Percentiles rank a stretch among this genome's conserved stretches.
phyloP scores from a whole-genome alignment of 2,113 vertebrate species.

The Microtus oregoni region DNA sequence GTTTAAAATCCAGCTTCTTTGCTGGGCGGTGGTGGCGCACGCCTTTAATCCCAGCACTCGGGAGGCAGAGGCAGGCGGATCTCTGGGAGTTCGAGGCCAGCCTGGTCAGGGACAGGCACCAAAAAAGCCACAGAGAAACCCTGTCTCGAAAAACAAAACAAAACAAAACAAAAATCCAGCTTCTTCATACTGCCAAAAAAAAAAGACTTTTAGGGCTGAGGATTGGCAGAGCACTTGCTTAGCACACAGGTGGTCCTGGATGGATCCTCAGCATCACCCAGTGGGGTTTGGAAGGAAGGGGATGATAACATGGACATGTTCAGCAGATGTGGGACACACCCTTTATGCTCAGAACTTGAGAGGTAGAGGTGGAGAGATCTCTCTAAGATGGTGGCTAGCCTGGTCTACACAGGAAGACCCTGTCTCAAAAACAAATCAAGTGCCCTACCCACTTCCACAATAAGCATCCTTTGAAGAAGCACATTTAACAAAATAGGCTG shows the following conservation, averaged over 20 bases:
- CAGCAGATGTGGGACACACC: background rate
- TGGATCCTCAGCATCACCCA: background rate
- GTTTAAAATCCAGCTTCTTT: background rate
- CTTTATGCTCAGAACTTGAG: background rate
- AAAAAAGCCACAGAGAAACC: too few species aligned
- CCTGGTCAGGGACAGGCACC: too few species aligned
- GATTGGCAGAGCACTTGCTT: too few species aligned
- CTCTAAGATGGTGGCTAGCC: background rate
- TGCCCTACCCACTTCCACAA: background rate
- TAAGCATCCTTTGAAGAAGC: background rate
- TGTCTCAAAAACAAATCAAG: background rate
- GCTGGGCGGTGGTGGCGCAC: too few species aligned
- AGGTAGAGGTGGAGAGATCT: background rate
- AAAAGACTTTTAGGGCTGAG: background rate
- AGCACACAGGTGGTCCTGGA: background rate
- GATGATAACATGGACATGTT: too few species aligned
- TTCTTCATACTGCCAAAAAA: background rate
- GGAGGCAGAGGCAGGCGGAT: too few species aligned
- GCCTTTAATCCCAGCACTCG: too few species aligned
- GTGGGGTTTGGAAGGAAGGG: background rate
- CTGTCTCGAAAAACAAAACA: background rate
- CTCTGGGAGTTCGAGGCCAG: too few species aligned
- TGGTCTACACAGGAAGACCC: background rate
- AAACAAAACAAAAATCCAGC: too few species aligned
- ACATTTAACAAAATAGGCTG: background rate